These are phyloP conservation scores for Cheilosia urbana DNA, from an alignment of 2,888 invertebrate species.

Conservation along the genomic window DNA sequence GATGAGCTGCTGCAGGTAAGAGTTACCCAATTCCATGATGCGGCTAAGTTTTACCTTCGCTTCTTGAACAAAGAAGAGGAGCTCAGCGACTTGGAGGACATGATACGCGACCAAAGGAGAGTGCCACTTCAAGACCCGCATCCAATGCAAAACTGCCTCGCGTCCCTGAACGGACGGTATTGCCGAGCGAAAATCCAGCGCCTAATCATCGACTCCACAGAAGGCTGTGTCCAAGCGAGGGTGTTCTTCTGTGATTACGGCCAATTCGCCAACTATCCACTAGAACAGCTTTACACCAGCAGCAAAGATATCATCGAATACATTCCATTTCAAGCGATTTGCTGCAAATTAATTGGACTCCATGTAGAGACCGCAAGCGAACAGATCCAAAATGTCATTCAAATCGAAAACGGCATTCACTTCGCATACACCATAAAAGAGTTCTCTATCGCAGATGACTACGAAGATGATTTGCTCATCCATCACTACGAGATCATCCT, in stretches of 20 bases:
- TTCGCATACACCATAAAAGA: conserved; percentile 50
- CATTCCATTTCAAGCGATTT: conserved; percentile 78
- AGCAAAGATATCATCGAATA: conserved; percentile 53
- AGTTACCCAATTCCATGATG: conserved; percentile 19
- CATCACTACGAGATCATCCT: conserved; percentile 49
- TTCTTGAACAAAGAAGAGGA: conserved; percentile 30
- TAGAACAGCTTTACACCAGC: conserved; percentile 35
- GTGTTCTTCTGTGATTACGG: conserved; percentile 64
- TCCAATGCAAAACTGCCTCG: conserved; percentile 77
- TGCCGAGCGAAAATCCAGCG: conserved; percentile 78
- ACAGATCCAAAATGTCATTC: conserved; percentile 27
- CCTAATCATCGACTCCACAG: conserved; percentile 53
- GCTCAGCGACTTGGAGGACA: conserved; percentile 31
- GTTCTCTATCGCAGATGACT: background rate
- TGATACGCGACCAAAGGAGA: conserved; percentile 9
- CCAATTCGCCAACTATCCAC: conserved; percentile 6
- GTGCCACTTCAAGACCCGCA: conserved; percentile 41
- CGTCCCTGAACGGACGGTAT: conserved; percentile 73
- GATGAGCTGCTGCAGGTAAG: conserved; percentile 49
- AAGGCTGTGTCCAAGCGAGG: conserved; percentile 59
- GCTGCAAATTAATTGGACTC: conserved; percentile 77
- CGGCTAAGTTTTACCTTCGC: conserved; percentile 43
- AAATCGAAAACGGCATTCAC: conserved; percentile 24
- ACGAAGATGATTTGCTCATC: conserved; percentile 7
- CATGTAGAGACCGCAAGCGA: conserved; percentile 55